phyloP scores from a whole-genome alignment of 2,113 vertebrate species.

The Thryonomys swinderianus region DNA sequence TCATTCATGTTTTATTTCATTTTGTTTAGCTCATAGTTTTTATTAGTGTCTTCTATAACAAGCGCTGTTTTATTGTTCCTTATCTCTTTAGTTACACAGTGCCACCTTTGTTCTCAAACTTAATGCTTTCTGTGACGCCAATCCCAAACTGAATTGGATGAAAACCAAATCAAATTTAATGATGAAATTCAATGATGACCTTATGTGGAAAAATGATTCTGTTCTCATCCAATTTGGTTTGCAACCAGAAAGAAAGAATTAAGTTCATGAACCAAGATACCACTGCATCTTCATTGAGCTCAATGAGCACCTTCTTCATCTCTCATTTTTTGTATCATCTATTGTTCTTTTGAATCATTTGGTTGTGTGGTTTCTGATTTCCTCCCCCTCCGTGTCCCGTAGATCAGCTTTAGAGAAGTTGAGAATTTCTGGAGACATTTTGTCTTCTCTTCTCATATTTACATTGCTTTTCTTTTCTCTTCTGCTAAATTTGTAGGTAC shows the following conservation, averaged over 20 bases:
- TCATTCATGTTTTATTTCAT: neutral
- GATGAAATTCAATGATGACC: too few species aligned
- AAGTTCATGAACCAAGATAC: neutral
- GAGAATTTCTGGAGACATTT: neutral
- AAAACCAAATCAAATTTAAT: too few species aligned
- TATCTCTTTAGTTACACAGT: neutral
- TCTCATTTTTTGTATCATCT: neutral
- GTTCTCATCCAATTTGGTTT: neutral
- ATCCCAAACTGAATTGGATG: too few species aligned
- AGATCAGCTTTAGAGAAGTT: neutral
- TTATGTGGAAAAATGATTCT: too few species aligned
- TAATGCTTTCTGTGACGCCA: too few species aligned
- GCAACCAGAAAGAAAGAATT: neutral
- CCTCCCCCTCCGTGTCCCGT: too few species aligned
- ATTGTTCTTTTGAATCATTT: neutral
- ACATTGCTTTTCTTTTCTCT: neutral
- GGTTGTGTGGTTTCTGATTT: neutral
- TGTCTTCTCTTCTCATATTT: neutral
- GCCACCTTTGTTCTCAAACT: too few species aligned
- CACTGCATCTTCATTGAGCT: neutral
- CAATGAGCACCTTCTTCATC: neutral
- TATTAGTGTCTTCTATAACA: too few species aligned
- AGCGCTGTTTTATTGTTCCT: neutral
- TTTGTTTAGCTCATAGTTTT: neutral
- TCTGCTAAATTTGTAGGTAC: neutral